Evolutionary conservation across 1,140 invertebrate genomes (phyloP).

Genomic region (Notospermus geniculatus): DNA sequence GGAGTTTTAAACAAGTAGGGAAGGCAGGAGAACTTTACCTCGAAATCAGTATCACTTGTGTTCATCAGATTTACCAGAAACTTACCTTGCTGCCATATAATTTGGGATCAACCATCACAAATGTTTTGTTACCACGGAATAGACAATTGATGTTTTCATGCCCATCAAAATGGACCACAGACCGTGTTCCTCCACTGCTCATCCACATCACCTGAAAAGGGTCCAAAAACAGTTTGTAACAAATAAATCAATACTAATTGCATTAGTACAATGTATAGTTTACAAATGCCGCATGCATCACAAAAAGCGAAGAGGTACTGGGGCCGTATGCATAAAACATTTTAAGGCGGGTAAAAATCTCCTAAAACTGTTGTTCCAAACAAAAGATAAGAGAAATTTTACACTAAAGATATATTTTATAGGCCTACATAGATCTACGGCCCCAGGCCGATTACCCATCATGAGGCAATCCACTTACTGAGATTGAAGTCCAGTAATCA

Average conservation of each 20-base stretch:
- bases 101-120: constrained; percentile 47
- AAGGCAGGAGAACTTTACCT: no score
- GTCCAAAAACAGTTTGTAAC: background rate
- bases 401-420: no score
- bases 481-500: no score
- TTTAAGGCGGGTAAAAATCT: background rate
- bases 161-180: constrained; percentile 53
- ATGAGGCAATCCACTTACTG: no score
- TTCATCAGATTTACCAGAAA: no score
- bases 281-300: background rate
- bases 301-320: background rate
- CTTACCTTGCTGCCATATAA: constrained; percentile 43
- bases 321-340: no score
- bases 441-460: no score
- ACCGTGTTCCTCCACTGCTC: constrained; percentile 53
- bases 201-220: constrained; percentile 48
- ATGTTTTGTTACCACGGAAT: constrained; percentile 45
- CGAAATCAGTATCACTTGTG: no score
- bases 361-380: no score
- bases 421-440: no score
- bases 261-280: background rate
- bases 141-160: constrained; percentile 54
- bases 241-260: background rate
- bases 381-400: no score
- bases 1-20: no score